phyloP scores from a whole-genome alignment of 2,888 invertebrate species.

The Spodoptera exigua region DNA sequence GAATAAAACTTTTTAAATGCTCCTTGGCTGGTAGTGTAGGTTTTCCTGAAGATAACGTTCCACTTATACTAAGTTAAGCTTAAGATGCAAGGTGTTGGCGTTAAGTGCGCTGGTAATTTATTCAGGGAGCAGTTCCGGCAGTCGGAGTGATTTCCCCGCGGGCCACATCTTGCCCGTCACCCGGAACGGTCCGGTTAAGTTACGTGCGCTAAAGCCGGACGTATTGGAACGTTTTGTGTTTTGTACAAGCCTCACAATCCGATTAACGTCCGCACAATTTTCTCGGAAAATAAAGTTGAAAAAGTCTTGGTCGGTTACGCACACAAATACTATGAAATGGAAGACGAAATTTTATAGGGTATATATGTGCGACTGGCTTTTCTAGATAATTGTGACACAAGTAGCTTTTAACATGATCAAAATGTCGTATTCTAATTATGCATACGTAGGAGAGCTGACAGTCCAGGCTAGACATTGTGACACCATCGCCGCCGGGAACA shows the following conservation, averaged over 20 bases:
- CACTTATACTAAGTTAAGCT: conserved; percentile 13
- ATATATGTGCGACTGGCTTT: too few relatives aligned
- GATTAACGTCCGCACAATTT: too few relatives aligned
- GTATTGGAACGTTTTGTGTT: conserved; percentile 10
- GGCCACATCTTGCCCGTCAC: conserved; percentile 36
- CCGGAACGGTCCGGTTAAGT: conserved; percentile 21
- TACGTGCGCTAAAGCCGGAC: conserved; percentile 19
- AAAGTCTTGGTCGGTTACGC: too few relatives aligned
- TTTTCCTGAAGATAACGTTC: neutral
- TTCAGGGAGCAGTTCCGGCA: conserved; percentile 35
- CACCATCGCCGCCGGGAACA: conserved; percentile 18
- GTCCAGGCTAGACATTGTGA: conserved; percentile 16
- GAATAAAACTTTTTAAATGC: too few relatives aligned
- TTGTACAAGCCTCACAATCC: neutral
- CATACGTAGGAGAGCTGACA: conserved; percentile 1
- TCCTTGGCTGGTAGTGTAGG: neutral
- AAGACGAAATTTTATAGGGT: too few relatives aligned
- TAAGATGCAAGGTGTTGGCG: conserved; percentile 31
- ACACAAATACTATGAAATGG: too few relatives aligned
- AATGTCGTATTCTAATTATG: neutral
- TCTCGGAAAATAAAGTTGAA: too few relatives aligned
- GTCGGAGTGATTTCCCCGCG: conserved; percentile 47
- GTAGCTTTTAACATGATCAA: neutral
- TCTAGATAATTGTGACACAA: neutral
- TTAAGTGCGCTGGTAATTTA: conserved; percentile 48